These are phyloP conservation scores for Eucidaris tribuloides DNA, from an alignment of 35 echinoderm and acorn worm genomes.

Conservation along the genomic window DNA sequence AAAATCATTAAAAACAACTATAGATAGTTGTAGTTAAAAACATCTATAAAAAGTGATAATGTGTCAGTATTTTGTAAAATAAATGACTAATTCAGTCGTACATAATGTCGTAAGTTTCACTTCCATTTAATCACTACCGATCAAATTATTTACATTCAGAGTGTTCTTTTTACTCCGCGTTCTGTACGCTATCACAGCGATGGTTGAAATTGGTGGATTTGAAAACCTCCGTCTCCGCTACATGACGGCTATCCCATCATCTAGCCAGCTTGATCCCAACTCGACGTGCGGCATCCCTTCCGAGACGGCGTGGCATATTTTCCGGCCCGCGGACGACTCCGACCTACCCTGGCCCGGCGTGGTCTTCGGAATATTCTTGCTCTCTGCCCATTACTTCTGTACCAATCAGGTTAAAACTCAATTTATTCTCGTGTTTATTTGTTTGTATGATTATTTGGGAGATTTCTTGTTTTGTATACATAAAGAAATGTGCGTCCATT, in stretches of 20 bases:
- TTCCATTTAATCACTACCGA: no score
- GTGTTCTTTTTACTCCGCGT: neutral
- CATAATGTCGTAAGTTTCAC: no score
- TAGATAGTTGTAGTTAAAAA: no score
- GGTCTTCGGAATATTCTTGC: slow-evolving; percentile 37
- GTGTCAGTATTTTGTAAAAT: no score
- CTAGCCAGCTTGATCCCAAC: slow-evolving; percentile 4
- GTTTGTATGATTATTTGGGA: no score
- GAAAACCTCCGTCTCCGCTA: slow-evolving; percentile 32
- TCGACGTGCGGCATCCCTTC: slow-evolving; percentile 37
- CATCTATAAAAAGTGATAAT: no score
- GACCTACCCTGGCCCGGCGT: slow-evolving; percentile 39
- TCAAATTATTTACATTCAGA: no score
- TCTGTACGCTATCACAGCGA: slow-evolving; percentile 20
- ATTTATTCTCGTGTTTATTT: no score
- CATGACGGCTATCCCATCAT: slow-evolving; percentile 31
- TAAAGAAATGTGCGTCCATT: no score
- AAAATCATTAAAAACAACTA: no score
- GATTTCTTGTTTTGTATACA: no score
- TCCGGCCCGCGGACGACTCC: slow-evolving; percentile 25
- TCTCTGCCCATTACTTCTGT: slow-evolving; percentile 46
- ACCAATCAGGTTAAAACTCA: slow-evolving; percentile 68
- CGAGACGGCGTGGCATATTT: slow-evolving; percentile 40
- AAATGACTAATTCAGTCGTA: no score
- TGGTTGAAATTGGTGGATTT: slow-evolving; percentile 52